These are phyloP conservation scores for Saturnia japonica DNA, from an alignment of 2,888 invertebrate genomes.

Conservation along the genomic window DNA sequence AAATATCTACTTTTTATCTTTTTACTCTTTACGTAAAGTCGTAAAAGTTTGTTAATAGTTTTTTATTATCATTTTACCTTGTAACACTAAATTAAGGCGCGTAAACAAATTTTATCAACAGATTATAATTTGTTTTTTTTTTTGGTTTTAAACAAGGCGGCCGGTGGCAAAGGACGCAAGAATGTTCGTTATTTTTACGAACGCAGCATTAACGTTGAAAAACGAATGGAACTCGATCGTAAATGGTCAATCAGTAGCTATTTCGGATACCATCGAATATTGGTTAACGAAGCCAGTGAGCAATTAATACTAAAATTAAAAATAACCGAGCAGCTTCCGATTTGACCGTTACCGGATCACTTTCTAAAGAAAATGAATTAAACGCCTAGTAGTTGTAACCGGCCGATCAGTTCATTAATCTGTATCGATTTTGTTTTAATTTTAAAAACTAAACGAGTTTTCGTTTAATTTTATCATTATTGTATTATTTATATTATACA, in stretches of 20 bases:
- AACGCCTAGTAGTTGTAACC: not conserved
- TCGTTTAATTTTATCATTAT: not conserved
- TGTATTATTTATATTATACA: not conserved
- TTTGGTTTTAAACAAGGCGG: not conserved
- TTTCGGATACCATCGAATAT: constrained; percentile 4
- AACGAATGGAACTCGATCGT: constrained; percentile 1
- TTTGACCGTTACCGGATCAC: constrained; percentile 4
- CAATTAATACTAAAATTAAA: constrained; percentile 7
- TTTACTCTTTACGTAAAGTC: constrained; percentile 1
- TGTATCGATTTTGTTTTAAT: not conserved
- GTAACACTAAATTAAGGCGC: constrained; percentile 8
- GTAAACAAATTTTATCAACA: constrained; percentile 6
- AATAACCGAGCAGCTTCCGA: constrained; percentile 13
- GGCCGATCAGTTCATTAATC: constrained; percentile 1
- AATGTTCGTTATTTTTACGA: constrained; percentile 9
- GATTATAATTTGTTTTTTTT: not conserved
- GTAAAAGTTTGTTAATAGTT: not conserved
- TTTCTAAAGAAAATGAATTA: constrained; percentile 3
- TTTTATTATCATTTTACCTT: not conserved
- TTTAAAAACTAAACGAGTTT: not conserved
- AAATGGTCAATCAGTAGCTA: constrained; percentile 14
- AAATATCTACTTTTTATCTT: not conserved
- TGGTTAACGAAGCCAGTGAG: constrained; percentile 14
- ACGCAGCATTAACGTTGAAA: not conserved
- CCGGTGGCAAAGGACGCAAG: not conserved